Conservation (phyloP, 2,797 vertebrate genomes). For the Pseudochirops cupreus region DNA sequence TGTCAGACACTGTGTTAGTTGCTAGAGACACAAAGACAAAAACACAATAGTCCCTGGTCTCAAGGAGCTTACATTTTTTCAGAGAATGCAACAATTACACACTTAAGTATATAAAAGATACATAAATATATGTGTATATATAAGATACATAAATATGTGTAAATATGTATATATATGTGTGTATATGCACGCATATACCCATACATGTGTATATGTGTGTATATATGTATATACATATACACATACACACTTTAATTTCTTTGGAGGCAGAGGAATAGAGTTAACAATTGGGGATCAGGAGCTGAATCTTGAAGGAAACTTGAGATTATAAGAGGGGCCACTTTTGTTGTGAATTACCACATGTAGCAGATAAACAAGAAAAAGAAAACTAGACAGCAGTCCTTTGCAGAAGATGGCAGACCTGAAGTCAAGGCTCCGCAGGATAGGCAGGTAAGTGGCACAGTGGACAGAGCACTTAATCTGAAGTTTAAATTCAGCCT, state of each 20-base stretch:
- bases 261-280: background rate
- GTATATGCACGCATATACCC: rapidly evolving
- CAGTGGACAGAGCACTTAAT: background rate
- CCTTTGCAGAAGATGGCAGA: background rate
- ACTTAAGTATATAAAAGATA: background rate
- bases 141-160: no score
- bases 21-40: background rate
- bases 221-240: rapidly evolving
- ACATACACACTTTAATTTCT: background rate
- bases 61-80: background rate
- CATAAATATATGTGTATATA: no score
- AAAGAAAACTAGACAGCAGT: background rate
- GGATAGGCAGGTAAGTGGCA: background rate
- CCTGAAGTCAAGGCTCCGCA: background rate
- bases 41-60: background rate
- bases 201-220: background rate
- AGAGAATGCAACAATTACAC: background rate
- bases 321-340: background rate
- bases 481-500: background rate
- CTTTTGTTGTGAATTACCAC: background rate
- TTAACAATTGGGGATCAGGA: background rate
- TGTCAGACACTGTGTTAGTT: background rate
- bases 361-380: background rate
- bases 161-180: no score
- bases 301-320: background rate